Evolutionary conservation across 1,140 invertebrate genomes (phyloP).

Genomic region (Zaprionus lachaisei): DNA sequence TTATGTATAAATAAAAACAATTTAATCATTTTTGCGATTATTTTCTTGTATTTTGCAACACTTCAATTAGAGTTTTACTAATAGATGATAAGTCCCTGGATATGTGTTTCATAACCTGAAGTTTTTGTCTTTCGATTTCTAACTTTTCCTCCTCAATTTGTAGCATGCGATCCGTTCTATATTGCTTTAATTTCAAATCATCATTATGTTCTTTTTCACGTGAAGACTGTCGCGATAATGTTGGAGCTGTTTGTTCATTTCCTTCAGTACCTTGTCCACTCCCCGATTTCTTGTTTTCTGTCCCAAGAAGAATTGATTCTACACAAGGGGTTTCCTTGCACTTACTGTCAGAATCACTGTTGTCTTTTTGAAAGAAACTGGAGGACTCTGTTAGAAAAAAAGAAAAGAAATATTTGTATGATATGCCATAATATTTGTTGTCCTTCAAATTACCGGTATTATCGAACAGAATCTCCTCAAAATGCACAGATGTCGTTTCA

Average conservation of each 20-base stretch:
- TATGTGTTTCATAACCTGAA: slow-evolving; percentile 61
- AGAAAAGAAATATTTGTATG: neutral
- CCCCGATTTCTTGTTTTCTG: neutral
- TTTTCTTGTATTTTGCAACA: slow-evolving; percentile 41
- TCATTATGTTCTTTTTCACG: neutral
- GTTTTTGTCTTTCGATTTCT: slow-evolving; percentile 51
- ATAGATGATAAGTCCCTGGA: slow-evolving; percentile 44
- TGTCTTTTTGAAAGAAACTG: slow-evolving; percentile 23
- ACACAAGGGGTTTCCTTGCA: neutral
- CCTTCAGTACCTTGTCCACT: neutral
- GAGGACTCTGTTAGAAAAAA: slow-evolving; percentile 7
- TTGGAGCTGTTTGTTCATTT: neutral
- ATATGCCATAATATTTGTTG: neutral
- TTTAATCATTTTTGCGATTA: neutral
- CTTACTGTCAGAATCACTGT: slow-evolving; percentile 5
- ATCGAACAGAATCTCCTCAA: slow-evolving; percentile 54
- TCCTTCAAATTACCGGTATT: slow-evolving; percentile 15
- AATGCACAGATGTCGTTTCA: slow-evolving; percentile 42
- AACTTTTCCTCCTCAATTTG: slow-evolving; percentile 65
- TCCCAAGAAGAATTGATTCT: neutral
- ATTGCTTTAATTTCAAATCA: neutral
- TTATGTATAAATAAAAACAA: neutral
- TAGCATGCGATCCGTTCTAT: slow-evolving; percentile 21
- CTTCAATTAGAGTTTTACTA: slow-evolving; percentile 49
- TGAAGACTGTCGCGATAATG: neutral